These are phyloP conservation scores for Monodelphis domestica DNA, from an alignment of 2,797 vertebrate genomes.

Conservation along the genomic window DNA sequence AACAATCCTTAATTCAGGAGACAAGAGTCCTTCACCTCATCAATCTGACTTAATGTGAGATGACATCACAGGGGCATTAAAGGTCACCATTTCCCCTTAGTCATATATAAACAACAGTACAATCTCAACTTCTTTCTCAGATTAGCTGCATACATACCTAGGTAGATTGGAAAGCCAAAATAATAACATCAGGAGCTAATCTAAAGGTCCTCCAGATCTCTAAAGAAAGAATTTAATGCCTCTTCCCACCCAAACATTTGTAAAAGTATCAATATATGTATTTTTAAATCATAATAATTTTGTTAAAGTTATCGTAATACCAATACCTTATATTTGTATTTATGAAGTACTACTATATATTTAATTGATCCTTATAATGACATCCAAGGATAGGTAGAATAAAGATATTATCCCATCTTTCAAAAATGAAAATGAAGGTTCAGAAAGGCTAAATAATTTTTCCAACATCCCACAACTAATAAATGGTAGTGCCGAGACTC, in stretches of 20 bases:
- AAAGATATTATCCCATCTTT: not conserved
- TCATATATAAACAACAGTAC: not conserved
- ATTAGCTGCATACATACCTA: not conserved
- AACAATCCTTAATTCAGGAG: no score
- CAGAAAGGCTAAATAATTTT: not conserved
- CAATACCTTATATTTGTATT: not conserved
- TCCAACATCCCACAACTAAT: not conserved
- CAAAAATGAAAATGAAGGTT: not conserved
- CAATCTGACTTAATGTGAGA: not conserved
- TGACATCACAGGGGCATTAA: not conserved
- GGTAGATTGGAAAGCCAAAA: not conserved
- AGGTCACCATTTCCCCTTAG: not conserved
- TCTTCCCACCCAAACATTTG: not conserved
- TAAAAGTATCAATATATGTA: not conserved
- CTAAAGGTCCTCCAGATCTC: not conserved
- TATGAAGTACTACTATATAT: not conserved
- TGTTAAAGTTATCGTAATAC: not conserved
- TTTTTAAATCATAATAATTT: not conserved
- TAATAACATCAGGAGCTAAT: not conserved
- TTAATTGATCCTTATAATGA: not conserved
- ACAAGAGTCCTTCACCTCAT: not conserved
- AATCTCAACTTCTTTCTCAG: not conserved
- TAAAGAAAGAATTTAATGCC: not conserved
- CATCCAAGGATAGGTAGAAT: not conserved
- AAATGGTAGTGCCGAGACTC: not conserved